Evolutionary conservation across 2,888 invertebrate genomes (phyloP), one percentile per base, ranked within the genome.

Genomic region (Neocrepidodera transversa): DNA sequence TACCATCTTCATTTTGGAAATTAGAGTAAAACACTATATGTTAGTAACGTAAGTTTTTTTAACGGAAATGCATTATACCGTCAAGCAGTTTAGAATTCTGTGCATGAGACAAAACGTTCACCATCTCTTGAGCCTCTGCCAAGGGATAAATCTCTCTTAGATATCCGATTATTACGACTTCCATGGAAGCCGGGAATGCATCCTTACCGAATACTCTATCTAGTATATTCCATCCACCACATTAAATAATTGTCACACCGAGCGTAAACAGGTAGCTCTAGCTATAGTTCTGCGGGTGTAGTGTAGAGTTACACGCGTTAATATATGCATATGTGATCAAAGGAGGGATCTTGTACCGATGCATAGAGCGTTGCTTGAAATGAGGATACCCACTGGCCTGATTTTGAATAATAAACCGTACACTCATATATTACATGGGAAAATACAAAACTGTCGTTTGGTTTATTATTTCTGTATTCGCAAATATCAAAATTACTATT

Each of bases 181-280:
- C 38, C 10, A 38, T 11, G 10, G 38, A 17, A 38, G 35, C 16
- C 17, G 38, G 17, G 38, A 32, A 38, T 38, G 38, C 38, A 38
- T 17, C 38, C 38, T 17, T 10, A 8, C 38, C 38, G 38, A 6
- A 16, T 2, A 38, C 6, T 17, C 40, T 56, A 57, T 26, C n/a
- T n/a, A n/a, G n/a, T 45, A 30, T 58, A 58, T 60, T 58, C 52
- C 48, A 35, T 28, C 40, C 57, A 54, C 45, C 48, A 60, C 63
- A 62, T 65, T 68, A 60, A 64, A 64, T 65, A 65, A 62, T 64
- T 66, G 63, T 66, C 65, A 66, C 54, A 59, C 65, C 54, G 50
- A 64, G 66, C 64, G 63, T 68, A 61, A 66, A 66, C 64, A 65
- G 66, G 64, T 62, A 64, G 58, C 55, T 65, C 35, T 57, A 28